phyloP scores from a whole-genome alignment of 1,140 invertebrate genomes.

The Lithobius niger region DNA sequence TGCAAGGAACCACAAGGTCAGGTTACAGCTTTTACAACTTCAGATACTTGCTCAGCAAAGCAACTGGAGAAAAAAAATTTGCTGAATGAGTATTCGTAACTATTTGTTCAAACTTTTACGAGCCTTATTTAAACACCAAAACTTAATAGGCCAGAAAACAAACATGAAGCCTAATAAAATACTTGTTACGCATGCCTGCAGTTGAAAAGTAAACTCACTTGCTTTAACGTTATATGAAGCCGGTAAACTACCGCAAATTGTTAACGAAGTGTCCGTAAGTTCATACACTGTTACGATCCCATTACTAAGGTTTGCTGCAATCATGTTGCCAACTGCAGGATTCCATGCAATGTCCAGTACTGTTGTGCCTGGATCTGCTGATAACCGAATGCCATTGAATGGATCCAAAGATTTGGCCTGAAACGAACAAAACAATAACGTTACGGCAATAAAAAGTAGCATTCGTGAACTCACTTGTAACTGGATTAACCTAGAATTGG shows the following conservation, averaged over 20 bases:
- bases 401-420: constrained; percentile 17
- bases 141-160: too few species aligned
- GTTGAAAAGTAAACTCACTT: constrained; percentile 1
- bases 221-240: constrained; percentile 2
- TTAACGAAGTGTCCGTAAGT: constrained; percentile 22
- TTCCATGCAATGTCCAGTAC: constrained; percentile 35
- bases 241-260: constrained; percentile 22
- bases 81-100: too few species aligned
- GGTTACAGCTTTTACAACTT: too few species aligned
- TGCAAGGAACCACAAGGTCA: too few species aligned
- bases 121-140: too few species aligned
- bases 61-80: too few species aligned
- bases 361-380: constrained; percentile 10
- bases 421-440: neutral
- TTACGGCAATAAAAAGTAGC: neutral
- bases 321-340: constrained; percentile 28
- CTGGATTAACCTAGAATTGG: too few species aligned
- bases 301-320: constrained; percentile 30
- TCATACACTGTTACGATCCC: constrained; percentile 29
- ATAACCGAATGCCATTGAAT: constrained; percentile 23
- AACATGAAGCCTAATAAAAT: too few species aligned
- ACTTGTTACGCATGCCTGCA: too few species aligned
- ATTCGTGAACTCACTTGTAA: too few species aligned
- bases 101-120: too few species aligned
- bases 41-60: too few species aligned